Percentiles rank a stretch among this genome's conserved stretches.
phyloP scores from a whole-genome alignment of 2,797 vertebrate genomes.

The Pempheris klunzingeri region DNA sequence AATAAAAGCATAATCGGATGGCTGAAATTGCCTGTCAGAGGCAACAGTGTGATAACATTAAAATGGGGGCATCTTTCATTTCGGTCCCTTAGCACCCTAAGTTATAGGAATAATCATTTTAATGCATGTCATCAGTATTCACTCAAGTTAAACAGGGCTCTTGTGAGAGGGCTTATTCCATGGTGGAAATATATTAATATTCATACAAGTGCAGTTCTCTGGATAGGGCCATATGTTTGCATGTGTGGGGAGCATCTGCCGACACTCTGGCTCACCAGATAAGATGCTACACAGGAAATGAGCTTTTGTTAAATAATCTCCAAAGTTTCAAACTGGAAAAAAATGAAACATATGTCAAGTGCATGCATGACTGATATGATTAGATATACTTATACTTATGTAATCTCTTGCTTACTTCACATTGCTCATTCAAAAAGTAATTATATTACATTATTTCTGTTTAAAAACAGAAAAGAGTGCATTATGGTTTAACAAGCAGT shows the following conservation, averaged over 20 bases:
- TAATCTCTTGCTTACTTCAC: too few species aligned
- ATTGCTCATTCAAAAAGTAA: too few species aligned
- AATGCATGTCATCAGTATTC: constrained; percentile 67
- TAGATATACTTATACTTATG: too few species aligned
- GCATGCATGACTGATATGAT: neutral
- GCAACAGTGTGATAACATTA: constrained; percentile 55
- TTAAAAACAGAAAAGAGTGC: neutral
- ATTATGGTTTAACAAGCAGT: neutral
- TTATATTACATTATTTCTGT: too few species aligned
- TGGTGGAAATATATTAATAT: constrained; percentile 71
- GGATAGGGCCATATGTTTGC: constrained; percentile 72
- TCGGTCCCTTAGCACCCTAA: constrained; percentile 47
- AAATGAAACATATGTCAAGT: neutral
- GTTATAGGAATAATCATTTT: constrained; percentile 64
- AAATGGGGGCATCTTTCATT: constrained; percentile 59
- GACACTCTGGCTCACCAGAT: constrained; percentile 44
- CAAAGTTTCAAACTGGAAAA: constrained; percentile 37
- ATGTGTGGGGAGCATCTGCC: constrained; percentile 61
- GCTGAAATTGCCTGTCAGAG: constrained; percentile 63
- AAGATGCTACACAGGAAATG: constrained; percentile 39
- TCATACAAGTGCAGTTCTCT: constrained; percentile 62
- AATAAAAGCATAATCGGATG: constrained; percentile 67
- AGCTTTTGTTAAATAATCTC: constrained; percentile 38
- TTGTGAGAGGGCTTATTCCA: constrained; percentile 51
- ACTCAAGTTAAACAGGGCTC: constrained; percentile 62